Conservation (phyloP, 2,113 vertebrate species). For the Halcyon malimbica region DNA sequence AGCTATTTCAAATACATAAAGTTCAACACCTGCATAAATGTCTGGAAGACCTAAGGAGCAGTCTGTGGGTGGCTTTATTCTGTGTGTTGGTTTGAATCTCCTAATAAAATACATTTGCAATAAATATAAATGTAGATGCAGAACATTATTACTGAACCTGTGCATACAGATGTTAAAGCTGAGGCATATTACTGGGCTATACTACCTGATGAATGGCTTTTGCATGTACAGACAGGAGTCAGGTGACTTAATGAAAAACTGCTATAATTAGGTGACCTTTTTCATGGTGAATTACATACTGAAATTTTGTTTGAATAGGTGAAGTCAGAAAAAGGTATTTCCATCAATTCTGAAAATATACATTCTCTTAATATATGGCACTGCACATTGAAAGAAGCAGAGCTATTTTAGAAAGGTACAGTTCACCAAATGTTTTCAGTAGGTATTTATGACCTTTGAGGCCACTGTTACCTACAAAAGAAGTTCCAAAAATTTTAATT, state of each 20-base stretch:
- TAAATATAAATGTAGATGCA: slow-evolving; percentile 21
- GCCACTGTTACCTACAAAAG: neutral
- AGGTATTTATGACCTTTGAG: neutral
- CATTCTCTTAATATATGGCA: neutral
- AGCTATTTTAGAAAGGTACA: neutral
- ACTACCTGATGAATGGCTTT: neutral
- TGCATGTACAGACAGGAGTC: neutral
- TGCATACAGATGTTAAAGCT: slow-evolving; percentile 19
- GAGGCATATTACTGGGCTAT: slow-evolving; percentile 11
- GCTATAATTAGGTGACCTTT: slow-evolving; percentile 5
- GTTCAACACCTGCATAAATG: slow-evolving; percentile 47
- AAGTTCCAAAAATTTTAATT: neutral
- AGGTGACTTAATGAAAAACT: slow-evolving; percentile 42
- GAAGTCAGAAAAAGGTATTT: slow-evolving; percentile 28
- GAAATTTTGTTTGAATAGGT: slow-evolving; percentile 56
- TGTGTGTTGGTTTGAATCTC: neutral
- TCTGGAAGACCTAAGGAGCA: slow-evolving; percentile 35
- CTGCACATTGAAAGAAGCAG: neutral
- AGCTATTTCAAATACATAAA: slow-evolving; percentile 22
- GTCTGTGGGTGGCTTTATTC: slow-evolving; percentile 43
- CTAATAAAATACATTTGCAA: slow-evolving; percentile 47
- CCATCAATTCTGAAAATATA: slow-evolving; percentile 48
- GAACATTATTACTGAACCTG: slow-evolving; percentile 20
- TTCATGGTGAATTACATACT: neutral
- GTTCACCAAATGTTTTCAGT: neutral